phyloP scores from a whole-genome alignment of 2,797 vertebrate species.

The Liparis tanakae region DNA sequence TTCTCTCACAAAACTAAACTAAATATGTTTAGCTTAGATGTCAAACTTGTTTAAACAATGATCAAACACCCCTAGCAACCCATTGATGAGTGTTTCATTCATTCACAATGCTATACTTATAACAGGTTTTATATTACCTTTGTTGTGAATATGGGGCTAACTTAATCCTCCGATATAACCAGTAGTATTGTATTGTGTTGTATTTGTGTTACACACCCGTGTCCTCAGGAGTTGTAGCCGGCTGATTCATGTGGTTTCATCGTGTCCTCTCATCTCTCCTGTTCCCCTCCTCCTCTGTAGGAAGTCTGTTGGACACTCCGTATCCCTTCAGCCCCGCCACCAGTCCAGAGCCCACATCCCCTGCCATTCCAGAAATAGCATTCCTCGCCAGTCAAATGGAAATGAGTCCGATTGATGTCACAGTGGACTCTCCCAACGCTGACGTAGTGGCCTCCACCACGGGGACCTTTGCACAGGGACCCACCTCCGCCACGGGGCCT shows the following conservation, averaged over 20 bases:
- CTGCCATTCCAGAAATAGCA: constrained; percentile 50
- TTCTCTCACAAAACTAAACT: not conserved
- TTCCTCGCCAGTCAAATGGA: constrained; percentile 43
- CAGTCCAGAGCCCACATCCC: constrained; percentile 71
- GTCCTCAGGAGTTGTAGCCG: not conserved
- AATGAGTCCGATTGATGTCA: constrained; percentile 33
- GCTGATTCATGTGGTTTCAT: constrained; percentile 12
- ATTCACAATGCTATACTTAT: not conserved
- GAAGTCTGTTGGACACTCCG: constrained; percentile 73
- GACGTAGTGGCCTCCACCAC: constrained; percentile 38
- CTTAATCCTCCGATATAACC: not conserved
- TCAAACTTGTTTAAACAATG: not conserved
- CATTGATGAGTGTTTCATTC: not conserved
- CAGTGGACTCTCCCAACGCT: constrained; percentile 31
- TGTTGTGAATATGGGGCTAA: too few relatives aligned
- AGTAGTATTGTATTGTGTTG: not conserved
- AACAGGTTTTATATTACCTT: not conserved
- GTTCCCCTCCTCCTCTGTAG: constrained; percentile 48
- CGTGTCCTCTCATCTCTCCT: constrained; percentile 3
- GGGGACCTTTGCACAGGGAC: constrained; percentile 32
- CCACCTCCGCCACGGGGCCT: constrained; percentile 29
- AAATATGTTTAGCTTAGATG: not conserved
- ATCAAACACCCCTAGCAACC: not conserved
- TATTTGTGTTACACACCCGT: constrained; percentile 9
- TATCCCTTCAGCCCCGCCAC: constrained; percentile 73